These are phyloP conservation scores for Phania funesta DNA, from an alignment of 2,888 invertebrate species.

Conservation along the genomic window DNA sequence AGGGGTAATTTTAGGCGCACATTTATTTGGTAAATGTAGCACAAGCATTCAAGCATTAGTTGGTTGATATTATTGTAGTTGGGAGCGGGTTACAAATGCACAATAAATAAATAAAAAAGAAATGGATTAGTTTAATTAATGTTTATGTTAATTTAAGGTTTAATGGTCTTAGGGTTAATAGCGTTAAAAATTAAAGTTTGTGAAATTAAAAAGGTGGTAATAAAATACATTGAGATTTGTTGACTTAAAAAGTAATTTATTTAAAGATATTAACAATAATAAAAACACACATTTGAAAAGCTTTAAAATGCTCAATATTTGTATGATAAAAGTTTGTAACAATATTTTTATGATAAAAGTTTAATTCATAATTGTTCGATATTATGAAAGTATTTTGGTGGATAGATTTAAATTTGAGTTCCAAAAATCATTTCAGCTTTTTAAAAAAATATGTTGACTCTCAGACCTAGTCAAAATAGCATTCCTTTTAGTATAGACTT, in stretches of 20 bases:
- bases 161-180: conserved; percentile 42
- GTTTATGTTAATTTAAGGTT: conserved; percentile 41
- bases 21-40: conserved; percentile 40
- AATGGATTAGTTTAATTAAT: conserved; percentile 48
- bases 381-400: too few species aligned
- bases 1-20: conserved; percentile 26
- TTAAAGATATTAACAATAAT: neutral
- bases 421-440: too few species aligned
- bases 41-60: conserved; percentile 66
- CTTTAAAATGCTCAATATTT: neutral
- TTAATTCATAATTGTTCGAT: too few species aligned
- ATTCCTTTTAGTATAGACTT: too few species aligned
- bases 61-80: conserved; percentile 37
- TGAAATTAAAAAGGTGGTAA: conserved; percentile 27
- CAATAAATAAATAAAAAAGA: conserved; percentile 51
- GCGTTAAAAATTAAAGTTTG: neutral
- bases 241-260: conserved; percentile 22
- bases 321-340: too few species aligned
- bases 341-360: too few species aligned
- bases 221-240: conserved; percentile 32
- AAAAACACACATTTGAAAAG: conserved; percentile 1
- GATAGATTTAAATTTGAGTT: too few species aligned
- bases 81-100: conserved; percentile 57
- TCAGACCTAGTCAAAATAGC: too few species aligned
- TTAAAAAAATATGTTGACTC: too few species aligned